Base-by-base conservation (phyloP, 64 coral and sea anemone genomes). In the Cladopsammia gracilis region DNA sequence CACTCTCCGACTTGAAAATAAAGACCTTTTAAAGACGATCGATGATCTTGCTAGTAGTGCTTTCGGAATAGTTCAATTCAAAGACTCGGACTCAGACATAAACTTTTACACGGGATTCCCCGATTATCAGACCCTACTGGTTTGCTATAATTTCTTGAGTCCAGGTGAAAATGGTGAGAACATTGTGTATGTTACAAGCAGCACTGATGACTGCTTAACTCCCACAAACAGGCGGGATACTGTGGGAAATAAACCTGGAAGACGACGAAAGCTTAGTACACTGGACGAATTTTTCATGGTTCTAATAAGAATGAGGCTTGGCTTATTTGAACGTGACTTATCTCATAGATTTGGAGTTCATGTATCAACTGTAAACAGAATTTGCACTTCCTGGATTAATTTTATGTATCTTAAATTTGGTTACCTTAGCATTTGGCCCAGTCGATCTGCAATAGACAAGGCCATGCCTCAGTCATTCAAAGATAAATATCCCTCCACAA, bases 61-160 rank as follows among this genome's bases (percentile, higher is more conserved):
- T 48, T 91, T 91, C 51, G 75, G 76, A 66, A 90, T 90, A 80
- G 20, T 25, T 48, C 66, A 72, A 64, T 90, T 90, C 62, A 90
- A 34, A 65, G 89, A 81, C 16, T 87, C 73, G 5, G 73, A 79
- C 58, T 76, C 59, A 20, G 72, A 86, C 69, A 93, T 93, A 49
- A 75, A 47, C 46, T 93, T 77, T 78, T 93, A 78, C 62, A 93
- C 43, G 15, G 72, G 87, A 26, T 93, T 88, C 48, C 73, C 91
- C 52, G 81, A 88, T 71, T 79, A 79, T 87, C 46, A 81, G 59
- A 88, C 92, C 7, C 85, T 93, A 56, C 6, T 34, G 49, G 85
- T 85, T 46, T 58, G 70, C 20, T 89, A 49, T 26, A 77, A 62
- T 43, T 76, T 89, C 23, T 48, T 89, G 42, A 85, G 65, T 26